Conservation (phyloP, 2,797 vertebrate species). For the Ataeniobius toweri region DNA sequence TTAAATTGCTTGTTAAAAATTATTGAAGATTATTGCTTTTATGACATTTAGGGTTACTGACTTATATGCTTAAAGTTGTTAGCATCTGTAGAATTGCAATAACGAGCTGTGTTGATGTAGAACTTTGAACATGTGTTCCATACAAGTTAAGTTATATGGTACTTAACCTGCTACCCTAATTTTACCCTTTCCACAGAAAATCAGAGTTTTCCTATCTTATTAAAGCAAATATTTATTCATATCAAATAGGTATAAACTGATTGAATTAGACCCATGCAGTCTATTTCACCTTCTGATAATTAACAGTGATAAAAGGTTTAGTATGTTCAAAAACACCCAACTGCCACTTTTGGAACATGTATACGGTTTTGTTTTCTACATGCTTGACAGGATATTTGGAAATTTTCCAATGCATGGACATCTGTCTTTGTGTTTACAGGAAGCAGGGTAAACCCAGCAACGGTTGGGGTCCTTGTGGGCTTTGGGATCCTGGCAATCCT, state of each 20-base stretch:
- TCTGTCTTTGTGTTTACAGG: slow-evolving; percentile 39
- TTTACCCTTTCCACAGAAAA: slow-evolving; percentile 6
- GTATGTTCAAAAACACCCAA: slow-evolving; percentile 1
- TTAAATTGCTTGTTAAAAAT: background rate
- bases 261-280: slow-evolving; percentile 14
- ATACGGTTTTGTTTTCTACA: background rate
- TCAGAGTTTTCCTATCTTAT: slow-evolving; percentile 36
- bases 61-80: background rate
- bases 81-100: background rate
- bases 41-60: background rate
- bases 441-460: slow-evolving; percentile 57
- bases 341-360: background rate
- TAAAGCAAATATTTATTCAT: slow-evolving; percentile 31
- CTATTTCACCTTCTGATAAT: slow-evolving; percentile 13
- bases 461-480: slow-evolving; percentile 69
- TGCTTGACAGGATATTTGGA: background rate
- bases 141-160: background rate
- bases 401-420: slow-evolving; percentile 3
- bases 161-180: background rate
- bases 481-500: slow-evolving; percentile 72
- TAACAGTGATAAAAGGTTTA: slow-evolving; percentile 3
- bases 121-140: too few species aligned
- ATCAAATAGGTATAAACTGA: slow-evolving; percentile 22
- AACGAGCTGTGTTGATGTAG: background rate
- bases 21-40: background rate